Evolutionary conservation across 2,888 invertebrate genomes (phyloP).

Genomic region (Iphiclides podalirius): DNA sequence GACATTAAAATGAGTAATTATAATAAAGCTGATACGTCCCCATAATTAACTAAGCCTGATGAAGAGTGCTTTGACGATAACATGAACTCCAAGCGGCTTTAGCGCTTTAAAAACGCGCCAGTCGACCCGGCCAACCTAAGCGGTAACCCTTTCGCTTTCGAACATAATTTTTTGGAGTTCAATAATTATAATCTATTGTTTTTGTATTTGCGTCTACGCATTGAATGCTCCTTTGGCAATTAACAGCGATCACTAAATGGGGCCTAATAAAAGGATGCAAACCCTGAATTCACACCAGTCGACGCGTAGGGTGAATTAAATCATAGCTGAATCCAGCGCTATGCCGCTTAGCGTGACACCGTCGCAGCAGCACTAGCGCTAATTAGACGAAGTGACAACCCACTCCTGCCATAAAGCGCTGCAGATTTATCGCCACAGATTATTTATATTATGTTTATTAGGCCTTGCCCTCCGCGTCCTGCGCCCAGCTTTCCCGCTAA

Average conservation of each 20-base stretch:
- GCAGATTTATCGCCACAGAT: conserved; percentile 78
- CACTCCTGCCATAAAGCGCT: conserved; percentile 78
- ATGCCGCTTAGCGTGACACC: conserved; percentile 38
- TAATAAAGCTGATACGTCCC: conserved; percentile 77
- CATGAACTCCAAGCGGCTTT: conserved; percentile 42
- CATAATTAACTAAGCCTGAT: conserved; percentile 77
- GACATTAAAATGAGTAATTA: conserved; percentile 78
- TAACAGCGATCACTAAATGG: no score
- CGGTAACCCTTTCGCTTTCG: conserved; percentile 1
- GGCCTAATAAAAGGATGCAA: no score
- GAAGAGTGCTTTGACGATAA: conserved; percentile 72
- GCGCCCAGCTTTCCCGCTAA: conserved; percentile 71
- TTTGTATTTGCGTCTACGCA: no score
- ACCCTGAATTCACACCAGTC: no score
- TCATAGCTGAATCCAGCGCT: conserved; percentile 30
- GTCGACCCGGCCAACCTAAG: no score
- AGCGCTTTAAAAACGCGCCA: conserved; percentile 29
- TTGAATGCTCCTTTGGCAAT: no score
- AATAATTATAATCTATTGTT: no score
- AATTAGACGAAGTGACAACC: conserved; percentile 79
- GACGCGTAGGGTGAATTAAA: no score
- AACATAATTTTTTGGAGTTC: no score
- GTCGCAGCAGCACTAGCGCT: conserved; percentile 65
- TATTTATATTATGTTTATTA: conserved; percentile 81
- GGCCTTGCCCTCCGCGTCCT: conserved; percentile 65